Conservation (phyloP, 2,888 invertebrate genomes). For the Nomada fucata region DNA sequence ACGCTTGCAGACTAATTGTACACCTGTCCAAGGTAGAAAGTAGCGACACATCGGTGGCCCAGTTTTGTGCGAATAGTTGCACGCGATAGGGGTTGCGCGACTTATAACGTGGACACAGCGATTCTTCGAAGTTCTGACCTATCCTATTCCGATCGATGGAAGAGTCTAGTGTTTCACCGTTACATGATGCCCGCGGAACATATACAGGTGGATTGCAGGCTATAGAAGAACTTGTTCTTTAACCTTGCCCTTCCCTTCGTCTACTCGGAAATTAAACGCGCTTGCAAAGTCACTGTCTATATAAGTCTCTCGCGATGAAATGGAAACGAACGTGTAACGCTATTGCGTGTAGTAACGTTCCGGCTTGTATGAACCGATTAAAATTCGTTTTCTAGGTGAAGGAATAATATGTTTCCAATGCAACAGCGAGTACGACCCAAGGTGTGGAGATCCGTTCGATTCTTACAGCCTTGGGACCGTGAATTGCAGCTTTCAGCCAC, state of each 20-base stretch:
- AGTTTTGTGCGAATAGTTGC: slow-evolving; percentile 30
- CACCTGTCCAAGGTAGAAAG: neutral
- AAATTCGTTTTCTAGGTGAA: slow-evolving; percentile 83
- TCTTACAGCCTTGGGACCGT: slow-evolving; percentile 93
- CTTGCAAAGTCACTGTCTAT: neutral
- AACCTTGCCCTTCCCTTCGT: neutral
- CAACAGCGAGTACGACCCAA: slow-evolving; percentile 95
- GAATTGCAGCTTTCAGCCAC: slow-evolving; percentile 91
- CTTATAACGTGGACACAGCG: slow-evolving; percentile 27
- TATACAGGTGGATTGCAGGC: neutral
- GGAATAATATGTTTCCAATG: slow-evolving; percentile 94
- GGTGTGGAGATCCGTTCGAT: slow-evolving; percentile 95
- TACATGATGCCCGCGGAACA: neutral
- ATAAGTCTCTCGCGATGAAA: too few species aligned
- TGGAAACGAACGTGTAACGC: too few species aligned
- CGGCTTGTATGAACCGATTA: neutral
- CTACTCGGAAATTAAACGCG: neutral
- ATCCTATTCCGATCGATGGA: slow-evolving; percentile 41
- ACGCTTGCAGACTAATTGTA: slow-evolving; percentile 14
- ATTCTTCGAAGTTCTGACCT: slow-evolving; percentile 30
- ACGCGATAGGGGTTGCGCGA: slow-evolving; percentile 16
- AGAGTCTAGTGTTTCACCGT: slow-evolving; percentile 1
- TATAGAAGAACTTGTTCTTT: neutral
- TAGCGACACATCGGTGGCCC: slow-evolving; percentile 34
- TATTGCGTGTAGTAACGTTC: too few species aligned